Conservation (phyloP, 2,113 vertebrate species). For the Casuarius casuarius region DNA sequence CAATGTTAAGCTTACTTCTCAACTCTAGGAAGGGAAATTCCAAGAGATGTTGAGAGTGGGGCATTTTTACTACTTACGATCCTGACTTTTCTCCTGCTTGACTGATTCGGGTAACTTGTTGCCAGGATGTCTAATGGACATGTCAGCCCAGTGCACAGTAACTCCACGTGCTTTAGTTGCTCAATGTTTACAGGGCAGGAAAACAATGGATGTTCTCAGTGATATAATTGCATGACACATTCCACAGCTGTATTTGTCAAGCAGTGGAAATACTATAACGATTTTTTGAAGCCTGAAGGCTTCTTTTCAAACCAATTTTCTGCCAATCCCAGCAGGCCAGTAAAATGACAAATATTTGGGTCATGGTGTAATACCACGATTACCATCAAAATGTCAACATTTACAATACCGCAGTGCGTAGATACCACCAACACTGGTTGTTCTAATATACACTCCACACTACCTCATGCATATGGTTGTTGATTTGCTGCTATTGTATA, state of each 20-base stretch:
- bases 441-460: background rate
- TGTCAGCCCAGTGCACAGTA: background rate
- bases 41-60: rapidly evolving
- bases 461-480: background rate
- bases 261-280: background rate
- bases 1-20: background rate
- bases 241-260: background rate
- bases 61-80: background rate
- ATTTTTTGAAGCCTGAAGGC: background rate
- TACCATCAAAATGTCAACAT: background rate
- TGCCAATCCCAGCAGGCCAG: background rate
- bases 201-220: background rate
- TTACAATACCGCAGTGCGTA: background rate
- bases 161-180: background rate
- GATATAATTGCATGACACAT: background rate
- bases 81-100: background rate
- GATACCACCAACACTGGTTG: background rate
- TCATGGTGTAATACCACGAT: background rate
- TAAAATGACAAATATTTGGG: background rate
- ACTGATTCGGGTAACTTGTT: background rate
- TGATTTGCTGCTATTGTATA: background rate
- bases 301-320: background rate
- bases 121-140: background rate
- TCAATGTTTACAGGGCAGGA: background rate
- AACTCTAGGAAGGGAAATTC: background rate